Evolutionary conservation across 2,113 vertebrate species (phyloP).

Genomic region (Raja brachyura): DNA sequence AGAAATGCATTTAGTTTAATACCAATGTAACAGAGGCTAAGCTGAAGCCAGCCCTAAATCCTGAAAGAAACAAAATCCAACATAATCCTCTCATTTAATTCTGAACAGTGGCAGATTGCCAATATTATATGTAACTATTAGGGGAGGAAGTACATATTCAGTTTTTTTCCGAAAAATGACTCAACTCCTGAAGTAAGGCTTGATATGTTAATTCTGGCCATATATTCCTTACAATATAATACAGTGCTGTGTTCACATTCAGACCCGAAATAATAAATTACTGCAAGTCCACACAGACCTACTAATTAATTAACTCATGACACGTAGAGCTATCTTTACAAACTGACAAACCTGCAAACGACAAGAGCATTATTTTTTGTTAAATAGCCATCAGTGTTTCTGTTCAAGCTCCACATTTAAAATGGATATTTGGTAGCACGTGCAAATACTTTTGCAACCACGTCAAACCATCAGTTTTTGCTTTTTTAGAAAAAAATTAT

Average conservation of each 20-base stretch:
- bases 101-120: constrained; percentile 56
- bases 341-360: neutral
- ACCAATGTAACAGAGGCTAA: constrained; percentile 65
- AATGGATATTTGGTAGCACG: neutral
- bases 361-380: neutral
- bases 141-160: neutral
- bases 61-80: constrained; percentile 73
- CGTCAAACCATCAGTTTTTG: neutral
- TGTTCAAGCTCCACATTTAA: neutral
- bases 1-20: constrained; percentile 71
- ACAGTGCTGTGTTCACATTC: neutral
- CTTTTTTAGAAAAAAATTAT: neutral
- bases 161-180: neutral
- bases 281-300: neutral
- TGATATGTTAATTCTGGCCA: neutral
- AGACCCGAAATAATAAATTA: neutral
- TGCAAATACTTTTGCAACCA: neutral
- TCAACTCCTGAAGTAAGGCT: too few species aligned
- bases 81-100: constrained; percentile 73
- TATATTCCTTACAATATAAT: neutral
- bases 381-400: neutral
- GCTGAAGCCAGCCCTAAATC: constrained; percentile 72
- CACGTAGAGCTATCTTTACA: neutral
- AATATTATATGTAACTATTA: constrained; percentile 47
- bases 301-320: neutral